Evolutionary conservation across 2,888 invertebrate genomes (phyloP).

Genomic region (Sycophila texana): DNA sequence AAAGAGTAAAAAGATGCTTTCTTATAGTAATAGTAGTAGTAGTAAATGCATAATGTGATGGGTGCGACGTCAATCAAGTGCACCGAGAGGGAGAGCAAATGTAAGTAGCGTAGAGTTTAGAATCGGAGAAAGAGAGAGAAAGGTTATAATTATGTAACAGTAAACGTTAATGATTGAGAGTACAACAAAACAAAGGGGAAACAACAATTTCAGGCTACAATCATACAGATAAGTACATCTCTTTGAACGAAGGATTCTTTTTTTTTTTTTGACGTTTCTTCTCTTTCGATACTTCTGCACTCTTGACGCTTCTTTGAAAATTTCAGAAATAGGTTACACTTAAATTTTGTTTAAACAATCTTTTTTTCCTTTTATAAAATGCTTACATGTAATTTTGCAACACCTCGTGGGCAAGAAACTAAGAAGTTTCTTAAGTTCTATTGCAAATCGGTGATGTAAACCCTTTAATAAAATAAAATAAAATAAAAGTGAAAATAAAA

Average conservation of each 20-base stretch:
- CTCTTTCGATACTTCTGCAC: conserved; percentile 30
- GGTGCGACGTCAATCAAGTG: conserved; percentile 25
- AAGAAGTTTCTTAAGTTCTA: too few species aligned
- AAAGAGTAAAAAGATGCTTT: conserved; percentile 14
- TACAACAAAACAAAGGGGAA: conserved; percentile 9
- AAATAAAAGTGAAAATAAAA: too few species aligned
- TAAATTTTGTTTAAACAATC: background rate
- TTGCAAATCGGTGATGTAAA: too few species aligned
- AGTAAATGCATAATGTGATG: background rate
- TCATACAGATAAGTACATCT: background rate
- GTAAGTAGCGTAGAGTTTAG: conserved; percentile 14
- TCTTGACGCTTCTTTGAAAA: conserved; percentile 6
- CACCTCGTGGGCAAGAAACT: too few species aligned
- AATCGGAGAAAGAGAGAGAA: conserved; percentile 29
- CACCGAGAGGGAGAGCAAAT: conserved; percentile 8
- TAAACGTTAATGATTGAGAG: conserved; percentile 8
- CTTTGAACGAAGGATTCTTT: background rate
- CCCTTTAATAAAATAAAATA: too few species aligned
- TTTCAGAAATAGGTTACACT: background rate
- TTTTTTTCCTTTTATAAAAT: background rate
- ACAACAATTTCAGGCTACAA: conserved; percentile 2
- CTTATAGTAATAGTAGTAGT: background rate
- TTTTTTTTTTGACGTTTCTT: background rate
- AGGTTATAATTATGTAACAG: background rate
- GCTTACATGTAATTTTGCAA: too few species aligned